Percentiles rank a stretch among this genome's conserved stretches.
phyloP scores from a whole-genome alignment of 2,113 vertebrate genomes.

The crab-eating macaque (Macaca fascicularis) region T2T-MFA8v1.1 NC_088376.1:115894001-115894500 shows the following conservation, averaged over 20 bases:
- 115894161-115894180: not conserved
- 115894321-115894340: not conserved
- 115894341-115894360: not conserved
- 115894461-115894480: too few species aligned
- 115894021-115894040: not conserved
- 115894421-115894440: too few species aligned
- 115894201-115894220: not conserved
- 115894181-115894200: fast-evolving
- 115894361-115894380: not conserved
- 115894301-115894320: not conserved
- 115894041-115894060: not conserved
- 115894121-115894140: not conserved
- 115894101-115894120: not conserved
- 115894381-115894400: too few species aligned
- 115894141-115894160: not conserved
- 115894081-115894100: not conserved
- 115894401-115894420: too few species aligned
- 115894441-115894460: too few species aligned
- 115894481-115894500: too few species aligned
- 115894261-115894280: not conserved
- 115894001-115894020: not conserved
- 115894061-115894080: not conserved
- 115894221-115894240: not conserved
- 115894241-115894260: not conserved
- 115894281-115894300: not conserved